phyloP scores from a whole-genome alignment of 37 sponge, comb jelly and placozoan genomes.

The Axinella damicornis region DNA sequence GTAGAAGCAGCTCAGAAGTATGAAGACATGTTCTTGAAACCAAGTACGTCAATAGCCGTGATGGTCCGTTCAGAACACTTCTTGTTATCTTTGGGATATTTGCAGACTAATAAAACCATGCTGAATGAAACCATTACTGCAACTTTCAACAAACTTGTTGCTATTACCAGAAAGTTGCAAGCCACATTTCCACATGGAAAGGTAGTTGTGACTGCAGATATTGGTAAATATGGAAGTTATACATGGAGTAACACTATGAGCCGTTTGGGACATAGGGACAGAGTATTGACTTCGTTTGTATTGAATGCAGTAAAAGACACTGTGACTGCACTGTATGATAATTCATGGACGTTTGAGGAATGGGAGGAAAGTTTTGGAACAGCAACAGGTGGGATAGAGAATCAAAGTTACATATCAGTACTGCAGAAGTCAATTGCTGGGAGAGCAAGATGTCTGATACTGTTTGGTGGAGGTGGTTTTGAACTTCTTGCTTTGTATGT shows the following conservation, averaged over 20 bases:
- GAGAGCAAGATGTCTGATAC: neutral
- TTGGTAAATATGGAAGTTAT: neutral
- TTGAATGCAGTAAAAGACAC: too few relatives aligned
- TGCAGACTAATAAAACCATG: too few relatives aligned
- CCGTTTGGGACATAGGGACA: too few relatives aligned
- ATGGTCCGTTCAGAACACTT: conserved; percentile 1
- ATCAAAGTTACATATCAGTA: neutral
- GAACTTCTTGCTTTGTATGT: neutral
- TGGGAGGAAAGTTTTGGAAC: neutral
- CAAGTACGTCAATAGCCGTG: neutral
- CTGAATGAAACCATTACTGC: too few relatives aligned
- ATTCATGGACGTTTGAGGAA: neutral
- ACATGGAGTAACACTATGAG: neutral
- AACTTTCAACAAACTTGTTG: too few relatives aligned
- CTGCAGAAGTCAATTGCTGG: neutral
- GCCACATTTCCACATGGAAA: too few relatives aligned
- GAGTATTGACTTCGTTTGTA: too few relatives aligned
- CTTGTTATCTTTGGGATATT: neutral
- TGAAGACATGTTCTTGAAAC: too few relatives aligned
- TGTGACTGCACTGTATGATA: too few relatives aligned
- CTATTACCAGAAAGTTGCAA: too few relatives aligned
- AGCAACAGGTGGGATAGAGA: neutral
- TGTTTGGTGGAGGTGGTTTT: neutral
- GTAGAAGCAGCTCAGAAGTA: too few relatives aligned
- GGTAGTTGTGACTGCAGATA: neutral